Conservation (phyloP, 2,113 vertebrate genomes). For the Prionailurus bengalensis region DNA sequence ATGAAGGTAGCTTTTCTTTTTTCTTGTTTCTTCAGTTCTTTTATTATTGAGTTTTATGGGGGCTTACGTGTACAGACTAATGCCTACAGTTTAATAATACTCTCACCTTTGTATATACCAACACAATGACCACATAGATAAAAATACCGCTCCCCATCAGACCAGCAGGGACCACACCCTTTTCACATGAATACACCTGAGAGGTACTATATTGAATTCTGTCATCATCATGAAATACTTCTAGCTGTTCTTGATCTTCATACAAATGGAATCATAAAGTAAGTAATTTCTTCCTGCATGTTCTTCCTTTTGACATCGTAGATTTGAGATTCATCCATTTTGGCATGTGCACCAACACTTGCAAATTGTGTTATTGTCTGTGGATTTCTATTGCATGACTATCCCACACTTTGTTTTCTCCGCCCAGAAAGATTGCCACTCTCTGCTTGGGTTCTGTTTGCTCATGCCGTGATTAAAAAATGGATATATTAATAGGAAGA, state of each 20-base stretch:
- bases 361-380: background rate
- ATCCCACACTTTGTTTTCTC: background rate
- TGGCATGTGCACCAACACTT: background rate
- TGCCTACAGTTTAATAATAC: background rate
- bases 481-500: background rate
- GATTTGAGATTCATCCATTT: background rate
- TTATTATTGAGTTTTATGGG: background rate
- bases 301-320: background rate
- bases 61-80: background rate
- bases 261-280: background rate
- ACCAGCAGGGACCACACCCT: rapidly evolving
- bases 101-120: background rate
- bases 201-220: background rate
- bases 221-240: background rate
- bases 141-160: background rate
- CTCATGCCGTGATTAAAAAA: background rate
- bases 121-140: background rate
- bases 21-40: background rate
- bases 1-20: background rate
- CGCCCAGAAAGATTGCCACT: background rate
- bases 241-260: background rate
- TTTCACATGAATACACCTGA: background rate
- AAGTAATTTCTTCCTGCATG: no score
- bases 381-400: background rate
- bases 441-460: background rate